Conservation (phyloP, 2,888 invertebrate species). For the Anodontia alba region DNA sequence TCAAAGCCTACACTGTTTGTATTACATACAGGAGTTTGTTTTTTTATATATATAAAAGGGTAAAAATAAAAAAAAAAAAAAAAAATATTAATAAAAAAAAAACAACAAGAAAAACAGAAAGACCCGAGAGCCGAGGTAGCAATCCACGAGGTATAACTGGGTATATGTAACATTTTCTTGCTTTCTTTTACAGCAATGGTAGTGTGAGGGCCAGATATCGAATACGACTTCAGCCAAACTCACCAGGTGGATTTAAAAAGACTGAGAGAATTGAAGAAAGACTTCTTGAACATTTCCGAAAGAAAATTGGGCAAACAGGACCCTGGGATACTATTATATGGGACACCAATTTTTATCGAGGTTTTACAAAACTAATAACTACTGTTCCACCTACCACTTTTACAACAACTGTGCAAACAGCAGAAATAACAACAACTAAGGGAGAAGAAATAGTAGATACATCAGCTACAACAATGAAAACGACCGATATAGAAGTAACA, state of each 20-base stretch:
- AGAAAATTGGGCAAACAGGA: conserved; percentile 41
- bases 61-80: too few relatives aligned
- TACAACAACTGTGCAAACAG: conserved; percentile 19
- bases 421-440: background rate
- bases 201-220: conserved; percentile 52
- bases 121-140: too few relatives aligned
- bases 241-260: conserved; percentile 29
- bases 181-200: conserved; percentile 49
- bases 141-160: too few relatives aligned
- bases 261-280: conserved; percentile 31
- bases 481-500: background rate
- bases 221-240: conserved; percentile 35
- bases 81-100: too few relatives aligned
- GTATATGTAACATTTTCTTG: too few relatives aligned
- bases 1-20: too few relatives aligned
- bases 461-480: background rate
- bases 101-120: too few relatives aligned
- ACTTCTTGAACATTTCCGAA: conserved; percentile 40
- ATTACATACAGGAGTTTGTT: too few relatives aligned
- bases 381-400: conserved; percentile 12
- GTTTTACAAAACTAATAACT: conserved; percentile 30
- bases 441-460: background rate
- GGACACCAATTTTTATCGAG: conserved; percentile 26
- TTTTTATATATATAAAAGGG: too few relatives aligned
- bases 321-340: conserved; percentile 49